Evolutionary conservation across 2,888 invertebrate species (phyloP).

Genomic region (Phalera bucephala): DNA sequence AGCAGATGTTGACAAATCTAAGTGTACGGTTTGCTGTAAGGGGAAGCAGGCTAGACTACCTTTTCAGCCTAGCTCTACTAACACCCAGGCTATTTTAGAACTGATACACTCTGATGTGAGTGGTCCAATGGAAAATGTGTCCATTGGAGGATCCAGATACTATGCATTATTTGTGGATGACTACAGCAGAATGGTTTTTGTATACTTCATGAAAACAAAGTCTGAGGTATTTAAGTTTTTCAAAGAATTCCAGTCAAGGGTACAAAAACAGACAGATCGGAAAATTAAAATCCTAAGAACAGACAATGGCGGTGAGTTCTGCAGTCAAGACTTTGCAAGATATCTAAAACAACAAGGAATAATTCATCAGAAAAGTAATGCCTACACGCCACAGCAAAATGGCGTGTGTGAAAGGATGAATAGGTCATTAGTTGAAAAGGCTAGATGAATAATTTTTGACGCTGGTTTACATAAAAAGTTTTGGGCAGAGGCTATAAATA

Average conservation of each 20-base stretch:
- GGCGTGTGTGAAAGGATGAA: conserved; percentile 31
- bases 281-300: conserved; percentile 16
- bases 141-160: background rate
- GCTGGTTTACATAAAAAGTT: conserved; percentile 5
- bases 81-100: background rate
- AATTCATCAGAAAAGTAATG: conserved; percentile 19
- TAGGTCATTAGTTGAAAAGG: conserved; percentile 12
- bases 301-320: conserved; percentile 21
- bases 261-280: conserved; percentile 19
- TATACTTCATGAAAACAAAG: background rate
- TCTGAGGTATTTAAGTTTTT: conserved; percentile 1
- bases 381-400: conserved; percentile 36
- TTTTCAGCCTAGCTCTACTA: background rate
- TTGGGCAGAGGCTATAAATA: conserved; percentile 16
- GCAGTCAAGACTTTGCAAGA: conserved; percentile 17
- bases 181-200: background rate
- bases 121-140: background rate
- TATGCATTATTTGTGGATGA: background rate
- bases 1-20: conserved; percentile 1
- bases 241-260: conserved; percentile 1
- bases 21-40: conserved; percentile 4
- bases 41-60: conserved; percentile 1
- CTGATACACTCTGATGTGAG: background rate
- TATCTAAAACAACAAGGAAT: conserved; percentile 19
- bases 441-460: conserved; percentile 10